A percentile compares a stretch with the other conserved stretches of the same genome.
phyloP scores from a whole-genome alignment of 2,888 invertebrate species.

The Metellina segmentata region DNA sequence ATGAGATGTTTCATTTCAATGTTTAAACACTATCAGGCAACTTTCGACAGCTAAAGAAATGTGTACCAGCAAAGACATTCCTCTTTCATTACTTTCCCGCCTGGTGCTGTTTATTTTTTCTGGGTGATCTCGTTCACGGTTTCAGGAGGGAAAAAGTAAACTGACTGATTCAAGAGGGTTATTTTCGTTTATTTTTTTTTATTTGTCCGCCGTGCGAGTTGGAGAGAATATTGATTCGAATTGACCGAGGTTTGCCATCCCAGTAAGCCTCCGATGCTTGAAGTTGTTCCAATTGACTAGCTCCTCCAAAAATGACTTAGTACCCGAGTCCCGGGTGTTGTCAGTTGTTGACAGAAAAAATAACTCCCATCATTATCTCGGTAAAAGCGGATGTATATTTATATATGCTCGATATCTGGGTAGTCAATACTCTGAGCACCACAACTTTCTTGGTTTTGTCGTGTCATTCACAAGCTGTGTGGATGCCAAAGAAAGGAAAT shows the following conservation, averaged over 20 bases:
- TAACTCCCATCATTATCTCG: conserved; percentile 49
- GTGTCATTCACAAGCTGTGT: conserved; percentile 34
- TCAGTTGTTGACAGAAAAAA: conserved; percentile 61
- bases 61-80: neutral
- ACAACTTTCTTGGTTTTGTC: neutral
- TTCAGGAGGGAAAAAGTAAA: neutral
- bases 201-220: conserved; percentile 6
- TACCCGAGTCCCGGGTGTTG: conserved; percentile 6
- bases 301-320: conserved; percentile 40
- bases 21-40: neutral
- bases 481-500: conserved; percentile 11
- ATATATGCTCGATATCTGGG: conserved; percentile 10
- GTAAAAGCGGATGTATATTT: conserved; percentile 40
- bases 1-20: neutral
- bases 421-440: neutral
- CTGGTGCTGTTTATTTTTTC: conserved; percentile 1
- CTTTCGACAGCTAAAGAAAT: conserved; percentile 1
- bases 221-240: conserved; percentile 54
- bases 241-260: conserved; percentile 19
- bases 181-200: neutral
- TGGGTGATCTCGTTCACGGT: neutral
- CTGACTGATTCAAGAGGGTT: neutral
- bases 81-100: neutral
- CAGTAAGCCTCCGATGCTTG: neutral
- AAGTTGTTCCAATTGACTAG: conserved; percentile 24